Evolutionary conservation across 2,888 invertebrate genomes (phyloP), one percentile per base, ranked within the genome.

Genomic region (Chrysina gloriosa): DNA sequence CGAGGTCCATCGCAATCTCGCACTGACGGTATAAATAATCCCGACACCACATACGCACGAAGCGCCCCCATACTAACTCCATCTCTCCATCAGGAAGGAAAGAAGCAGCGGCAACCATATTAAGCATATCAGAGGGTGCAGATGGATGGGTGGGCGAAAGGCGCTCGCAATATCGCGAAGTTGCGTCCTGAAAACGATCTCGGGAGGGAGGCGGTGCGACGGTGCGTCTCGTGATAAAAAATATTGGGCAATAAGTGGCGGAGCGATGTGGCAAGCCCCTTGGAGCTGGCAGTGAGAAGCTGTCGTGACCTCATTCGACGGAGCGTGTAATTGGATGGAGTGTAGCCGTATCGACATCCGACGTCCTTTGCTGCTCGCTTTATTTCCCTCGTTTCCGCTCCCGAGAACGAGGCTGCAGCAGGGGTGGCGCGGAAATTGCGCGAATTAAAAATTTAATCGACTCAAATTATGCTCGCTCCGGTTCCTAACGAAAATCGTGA

Each of bases 311-410:
- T 81, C 80, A 80, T 78, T 77, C 80, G 78, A 75, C 78, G 77
- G 76, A 80, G 78, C 82, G 79, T 82, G 81, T 82, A 82, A 82
- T 82, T 82, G 82, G 80, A 82, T 81, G 74, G 80, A 79, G 79
- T 78, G 80, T 77, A 76, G 76, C 76, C 74, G 76, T 77, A 79
- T 79, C 78, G 79, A 78, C 78, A 25, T 31, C 31, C 42, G 42
- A 19, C 42, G 14, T 42, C 42, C 42, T 42, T 42, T 19, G 42
- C 14, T 7, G 14, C 19, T 19, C 19, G 16, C 19, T 16, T 16
- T 42, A 42, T 42, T 42, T 7, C 42, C 3, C 42, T 19, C 14
- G 14, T 42, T 14, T 14, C n/a, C n/a, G n/a, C n/a, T n/a, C n/a
- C n/a, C n/a, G n/a, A n/a, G n/a, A n/a, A n/a, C n/a, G n/a, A n/a